Evolutionary conservation across 2,888 invertebrate species (phyloP), one percentile per base, ranked within the genome.

Genomic region (Campoplex nolae): DNA sequence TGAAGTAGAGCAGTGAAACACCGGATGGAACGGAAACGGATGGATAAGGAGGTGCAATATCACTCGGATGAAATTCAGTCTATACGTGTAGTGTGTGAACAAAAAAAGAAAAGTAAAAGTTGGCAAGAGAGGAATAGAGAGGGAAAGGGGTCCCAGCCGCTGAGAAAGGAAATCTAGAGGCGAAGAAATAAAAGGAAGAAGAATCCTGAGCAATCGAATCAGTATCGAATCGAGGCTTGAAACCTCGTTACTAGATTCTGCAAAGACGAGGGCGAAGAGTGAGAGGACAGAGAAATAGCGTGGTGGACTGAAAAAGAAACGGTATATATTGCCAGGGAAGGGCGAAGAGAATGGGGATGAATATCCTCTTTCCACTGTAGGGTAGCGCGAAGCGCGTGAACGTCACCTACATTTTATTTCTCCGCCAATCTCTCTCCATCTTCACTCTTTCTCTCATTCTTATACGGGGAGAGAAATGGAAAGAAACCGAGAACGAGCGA

Each of bases 321-420:
- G 42, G 67, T 62, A 58, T 62, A 68, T 56, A 75, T 70, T 70
- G 42, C 32, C 8, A 58, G 56, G 56, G 75, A 32, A 48, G 23
- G 38, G 45, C 23, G 23, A 23, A 79, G 28, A 68, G 35, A 73
- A 62, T 35, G 23, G 51, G 81, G 87, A 75, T 54, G 73, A 56
- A 71, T 54, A 78, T 80, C 76, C 77, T 77, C 28, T 65, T 65
- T 58, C 9, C 71, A 35, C 18, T 45, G 11, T 70, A 23, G 83
- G 68, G 75, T 32, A 35, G 18, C 65, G 74, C 45, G 48, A 38
- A 74, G 68, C 70, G 79, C 88, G 76, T 82, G 88, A 88, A 82
- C 84, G 80, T 87, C 89, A 85, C 88, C 87, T 86, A 85, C 88
- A 87, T 86, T 84, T 77, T 88, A 84, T 81, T 88, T 86, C 80